Conservation (phyloP, 2,888 invertebrate species). For the Limnephilus rhombicus region DNA sequence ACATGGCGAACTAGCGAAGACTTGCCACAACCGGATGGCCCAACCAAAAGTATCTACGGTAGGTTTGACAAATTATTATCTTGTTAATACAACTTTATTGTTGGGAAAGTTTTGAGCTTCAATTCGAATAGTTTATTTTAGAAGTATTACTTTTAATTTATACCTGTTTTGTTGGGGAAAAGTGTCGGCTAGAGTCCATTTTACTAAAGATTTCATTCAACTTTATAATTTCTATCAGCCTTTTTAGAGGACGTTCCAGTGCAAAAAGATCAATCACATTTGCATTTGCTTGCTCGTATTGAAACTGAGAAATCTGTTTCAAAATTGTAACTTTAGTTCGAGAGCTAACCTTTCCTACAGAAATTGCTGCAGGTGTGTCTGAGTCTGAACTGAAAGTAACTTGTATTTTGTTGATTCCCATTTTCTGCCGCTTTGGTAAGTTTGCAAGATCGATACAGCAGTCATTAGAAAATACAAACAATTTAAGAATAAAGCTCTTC, state of each 20-base stretch:
- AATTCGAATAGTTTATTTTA: not conserved
- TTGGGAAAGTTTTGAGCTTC: not conserved
- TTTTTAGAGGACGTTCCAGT: conserved; percentile 57
- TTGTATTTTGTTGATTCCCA: conserved; percentile 67
- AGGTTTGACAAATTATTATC: conserved; percentile 28
- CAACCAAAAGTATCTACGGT: conserved; percentile 73
- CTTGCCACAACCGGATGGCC: conserved; percentile 80
- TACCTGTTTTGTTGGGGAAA: conserved; percentile 59
- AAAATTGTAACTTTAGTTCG: conserved; percentile 67
- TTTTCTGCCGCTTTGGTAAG: conserved; percentile 59
- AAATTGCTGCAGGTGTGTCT: conserved; percentile 40
- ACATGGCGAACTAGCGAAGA: conserved; percentile 76
- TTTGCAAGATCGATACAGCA: conserved; percentile 67
- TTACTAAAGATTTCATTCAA: conserved; percentile 54
- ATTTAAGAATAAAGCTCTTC: conserved; percentile 67
- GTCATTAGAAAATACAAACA: conserved; percentile 67
- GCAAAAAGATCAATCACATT: conserved; percentile 49
- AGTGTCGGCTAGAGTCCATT: conserved; percentile 19
- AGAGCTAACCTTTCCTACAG: conserved; percentile 66
- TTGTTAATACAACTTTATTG: not conserved
- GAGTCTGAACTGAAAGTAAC: conserved; percentile 62
- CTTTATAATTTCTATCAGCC: conserved; percentile 67
- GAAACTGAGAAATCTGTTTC: conserved; percentile 49
- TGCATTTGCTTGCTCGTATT: conserved; percentile 54
- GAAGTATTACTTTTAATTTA: not conserved